These are phyloP conservation scores for Oncorhynchus keta DNA, from an alignment of 2,113 vertebrate species.

Conservation along the genomic window DNA sequence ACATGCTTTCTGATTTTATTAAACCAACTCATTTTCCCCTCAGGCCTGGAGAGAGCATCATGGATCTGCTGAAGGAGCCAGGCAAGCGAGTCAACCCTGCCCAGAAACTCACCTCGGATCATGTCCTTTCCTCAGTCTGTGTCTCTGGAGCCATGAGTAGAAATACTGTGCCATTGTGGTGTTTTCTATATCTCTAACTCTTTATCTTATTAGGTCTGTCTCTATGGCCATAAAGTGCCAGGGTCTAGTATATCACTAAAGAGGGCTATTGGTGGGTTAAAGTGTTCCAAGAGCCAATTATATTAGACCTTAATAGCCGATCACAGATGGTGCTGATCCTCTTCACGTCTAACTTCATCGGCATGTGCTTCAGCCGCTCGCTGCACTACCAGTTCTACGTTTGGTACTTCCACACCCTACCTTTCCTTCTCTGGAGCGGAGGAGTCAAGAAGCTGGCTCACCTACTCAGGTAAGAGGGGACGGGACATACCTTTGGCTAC, in stretches of 20 bases:
- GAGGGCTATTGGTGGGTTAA: no score
- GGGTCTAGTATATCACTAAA: no score
- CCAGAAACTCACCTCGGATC: slow-evolving; percentile 78
- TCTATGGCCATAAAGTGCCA: no score
- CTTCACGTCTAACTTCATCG: slow-evolving; percentile 96
- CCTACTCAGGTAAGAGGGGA: slow-evolving; percentile 65
- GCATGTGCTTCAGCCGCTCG: slow-evolving; percentile 94
- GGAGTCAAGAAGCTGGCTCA: slow-evolving; percentile 86
- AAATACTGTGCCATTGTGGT: no score
- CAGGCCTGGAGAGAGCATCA: slow-evolving; percentile 82
- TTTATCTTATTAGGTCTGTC: no score
- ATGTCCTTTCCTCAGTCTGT: slow-evolving; percentile 87
- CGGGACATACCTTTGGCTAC: no score
- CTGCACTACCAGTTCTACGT: slow-evolving; percentile 98
- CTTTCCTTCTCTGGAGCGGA: slow-evolving; percentile 92
- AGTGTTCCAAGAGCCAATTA: not conserved
- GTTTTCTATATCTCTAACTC: no score
- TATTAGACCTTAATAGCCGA: slow-evolving; percentile 69
- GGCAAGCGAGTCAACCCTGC: slow-evolving; percentile 73
- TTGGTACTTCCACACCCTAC: slow-evolving; percentile 97
- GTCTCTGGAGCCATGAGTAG: not conserved
- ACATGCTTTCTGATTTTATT: not conserved
- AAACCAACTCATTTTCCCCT: slow-evolving; percentile 16
- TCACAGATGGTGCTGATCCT: slow-evolving; percentile 85
- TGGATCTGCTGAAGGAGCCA: slow-evolving; percentile 85